Evolutionary conservation across 2,888 invertebrate genomes (phyloP), one percentile per base, ranked within the genome.

Genomic region (Prosopocoilus inquinatus): DNA sequence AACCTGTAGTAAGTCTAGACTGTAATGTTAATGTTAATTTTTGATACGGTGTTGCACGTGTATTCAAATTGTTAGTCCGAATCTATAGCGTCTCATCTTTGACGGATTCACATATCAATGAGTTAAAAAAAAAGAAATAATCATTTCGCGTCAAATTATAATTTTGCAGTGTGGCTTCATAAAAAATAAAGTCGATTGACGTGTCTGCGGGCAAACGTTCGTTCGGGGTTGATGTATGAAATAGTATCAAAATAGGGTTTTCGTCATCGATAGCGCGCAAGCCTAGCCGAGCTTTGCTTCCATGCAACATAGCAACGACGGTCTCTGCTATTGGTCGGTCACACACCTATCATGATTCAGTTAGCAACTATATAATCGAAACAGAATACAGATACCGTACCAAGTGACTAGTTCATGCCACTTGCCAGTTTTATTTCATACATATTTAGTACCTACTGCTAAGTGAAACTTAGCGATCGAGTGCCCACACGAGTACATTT

Each of bases 281-380:
- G 56, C 50, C 44, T 56, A 56, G 56, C 47, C 47, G 20, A 28
- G 20, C 20, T 28, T 28, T 28, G 20, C 47, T 52, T 58, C 51
- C 50, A 47, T 46, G 50, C 54, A 56, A 65, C 68, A 67, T 68
- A 68, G 68, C 67, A 68, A 68, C 68, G 65, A 57, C 56, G 55
- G 57, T 52, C 16, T 56, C 13, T 52, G 53, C 58, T 53, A 68
- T 68, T 68, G 68, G 68, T 60, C 57, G 64, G 53, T 33, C 53
- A 55, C 47, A 55, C 62, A 65, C 68, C 67, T 67, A 68, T 68
- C 67, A 58, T 48, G 56, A 56, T 57, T 47, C 58, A 59, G 64
- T 61, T 64, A 61, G 64, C 64, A 67, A 67, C 67, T 65, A 67
- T 64, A 67, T 67, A 68, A 68, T 68, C 67, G 64, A 68, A 67